These are phyloP conservation scores for Mormyrus hasselquistii DNA, from an alignment of 2,797 vertebrate genomes.

Conservation along the genomic window DNA sequence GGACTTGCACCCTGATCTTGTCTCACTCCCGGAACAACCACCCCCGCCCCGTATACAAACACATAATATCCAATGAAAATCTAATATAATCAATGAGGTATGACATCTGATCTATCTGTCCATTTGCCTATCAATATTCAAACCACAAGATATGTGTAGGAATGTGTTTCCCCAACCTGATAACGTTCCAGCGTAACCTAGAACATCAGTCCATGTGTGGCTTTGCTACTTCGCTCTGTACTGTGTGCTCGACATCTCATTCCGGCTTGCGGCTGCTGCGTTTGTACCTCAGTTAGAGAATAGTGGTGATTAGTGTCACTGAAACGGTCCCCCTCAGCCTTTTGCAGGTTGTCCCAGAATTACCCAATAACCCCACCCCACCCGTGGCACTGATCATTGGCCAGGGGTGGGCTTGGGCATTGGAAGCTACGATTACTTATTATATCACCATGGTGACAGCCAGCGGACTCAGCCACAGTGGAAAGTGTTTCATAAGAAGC, in stretches of 20 bases:
- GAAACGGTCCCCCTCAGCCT: neutral
- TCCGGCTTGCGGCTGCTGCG: neutral
- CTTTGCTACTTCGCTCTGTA: neutral
- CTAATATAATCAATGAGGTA: neutral
- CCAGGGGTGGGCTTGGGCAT: neutral
- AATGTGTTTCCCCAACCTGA: neutral
- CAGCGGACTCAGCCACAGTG: neutral
- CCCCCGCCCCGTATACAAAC: neutral
- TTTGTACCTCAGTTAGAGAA: neutral
- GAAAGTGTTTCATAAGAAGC: neutral
- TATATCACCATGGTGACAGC: conserved; percentile 1
- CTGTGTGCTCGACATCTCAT: neutral
- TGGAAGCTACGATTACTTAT: neutral
- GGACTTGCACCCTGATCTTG: neutral
- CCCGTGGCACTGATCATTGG: neutral
- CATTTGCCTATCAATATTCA: neutral
- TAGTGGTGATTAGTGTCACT: neutral
- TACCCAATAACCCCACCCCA: neutral
- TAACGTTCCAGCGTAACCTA: neutral
- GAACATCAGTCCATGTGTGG: neutral
- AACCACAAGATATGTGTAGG: neutral
- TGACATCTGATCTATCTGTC: neutral
- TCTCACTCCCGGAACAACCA: neutral
- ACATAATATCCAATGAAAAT: neutral
- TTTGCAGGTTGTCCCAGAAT: neutral